Percentiles rank a stretch among this genome's conserved stretches.
Evolutionary conservation across 2,113 vertebrate species (phyloP).

Genomic region (Alligator sinensis): DNA sequence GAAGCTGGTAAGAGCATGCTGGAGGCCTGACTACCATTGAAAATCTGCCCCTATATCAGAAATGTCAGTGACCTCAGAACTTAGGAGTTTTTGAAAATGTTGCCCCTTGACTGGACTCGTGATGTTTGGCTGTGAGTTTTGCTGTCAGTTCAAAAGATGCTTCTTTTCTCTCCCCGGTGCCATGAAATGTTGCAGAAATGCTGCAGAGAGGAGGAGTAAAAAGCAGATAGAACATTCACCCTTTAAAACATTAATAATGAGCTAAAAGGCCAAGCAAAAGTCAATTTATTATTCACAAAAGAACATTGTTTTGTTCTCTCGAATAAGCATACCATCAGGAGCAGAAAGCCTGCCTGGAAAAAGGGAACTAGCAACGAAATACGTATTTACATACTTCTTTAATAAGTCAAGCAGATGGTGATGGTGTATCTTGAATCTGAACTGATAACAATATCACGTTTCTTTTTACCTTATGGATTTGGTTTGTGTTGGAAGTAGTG

Average conservation of each 20-base stretch:
- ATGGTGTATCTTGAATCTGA: neutral
- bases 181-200: slow-evolving; percentile 21
- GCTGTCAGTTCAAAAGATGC: slow-evolving; percentile 40
- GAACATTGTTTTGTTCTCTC: slow-evolving; percentile 78
- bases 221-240: slow-evolving; percentile 19
- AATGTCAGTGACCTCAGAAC: neutral
- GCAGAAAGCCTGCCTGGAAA: slow-evolving; percentile 60
- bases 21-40: slow-evolving; percentile 1
- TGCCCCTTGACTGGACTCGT: slow-evolving; percentile 14
- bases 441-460: neutral
- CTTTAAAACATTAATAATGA: slow-evolving; percentile 76
- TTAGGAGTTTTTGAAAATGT: slow-evolving; percentile 22
- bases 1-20: slow-evolving; percentile 5
- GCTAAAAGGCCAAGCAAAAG: slow-evolving; percentile 77
- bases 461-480: neutral
- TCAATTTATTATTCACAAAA: slow-evolving; percentile 79
- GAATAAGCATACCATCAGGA: slow-evolving; percentile 76
- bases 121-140: neutral
- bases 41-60: slow-evolving; percentile 15
- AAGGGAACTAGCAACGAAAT: slow-evolving; percentile 55
- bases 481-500: neutral
- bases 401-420: slow-evolving; percentile 29
- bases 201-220: slow-evolving; percentile 21
- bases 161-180: slow-evolving; percentile 5
- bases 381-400: slow-evolving; percentile 71